Conservation (phyloP, 2,797 vertebrate genomes). For the Ctenosaura bakeri region DNA sequence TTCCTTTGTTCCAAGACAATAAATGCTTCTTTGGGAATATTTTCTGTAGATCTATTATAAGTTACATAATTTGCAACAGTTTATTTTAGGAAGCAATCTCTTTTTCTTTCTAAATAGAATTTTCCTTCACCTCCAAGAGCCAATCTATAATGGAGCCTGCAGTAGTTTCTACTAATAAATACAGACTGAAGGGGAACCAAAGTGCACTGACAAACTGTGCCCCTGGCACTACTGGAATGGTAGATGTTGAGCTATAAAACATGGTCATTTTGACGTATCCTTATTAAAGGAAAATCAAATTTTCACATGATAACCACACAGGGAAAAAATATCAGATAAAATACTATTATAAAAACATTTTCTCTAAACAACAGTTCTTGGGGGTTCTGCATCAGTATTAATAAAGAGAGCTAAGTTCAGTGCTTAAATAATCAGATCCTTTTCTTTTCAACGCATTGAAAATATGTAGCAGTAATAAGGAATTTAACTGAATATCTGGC, state of each 20-base stretch:
- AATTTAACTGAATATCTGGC: conserved; percentile 78
- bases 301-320: background rate
- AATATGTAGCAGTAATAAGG: conserved; percentile 76
- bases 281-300: background rate
- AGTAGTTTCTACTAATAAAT: background rate
- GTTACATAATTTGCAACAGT: conserved; percentile 66
- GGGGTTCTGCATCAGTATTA: background rate
- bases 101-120: background rate
- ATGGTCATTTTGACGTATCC: background rate
- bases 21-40: conserved; percentile 68
- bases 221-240: background rate
- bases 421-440: background rate
- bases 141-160: background rate
- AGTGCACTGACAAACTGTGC: background rate
- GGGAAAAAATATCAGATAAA: background rate
- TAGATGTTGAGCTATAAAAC: background rate
- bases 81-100: conserved; percentile 1
- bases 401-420: background rate
- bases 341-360: background rate
- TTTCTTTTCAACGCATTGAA: background rate
- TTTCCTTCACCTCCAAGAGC: background rate
- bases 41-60: conserved; percentile 33
- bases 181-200: background rate
- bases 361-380: background rate
- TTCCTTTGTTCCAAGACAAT: conserved; percentile 65